phyloP scores from a whole-genome alignment of 2,113 vertebrate genomes.

The Saguinus midas region DNA sequence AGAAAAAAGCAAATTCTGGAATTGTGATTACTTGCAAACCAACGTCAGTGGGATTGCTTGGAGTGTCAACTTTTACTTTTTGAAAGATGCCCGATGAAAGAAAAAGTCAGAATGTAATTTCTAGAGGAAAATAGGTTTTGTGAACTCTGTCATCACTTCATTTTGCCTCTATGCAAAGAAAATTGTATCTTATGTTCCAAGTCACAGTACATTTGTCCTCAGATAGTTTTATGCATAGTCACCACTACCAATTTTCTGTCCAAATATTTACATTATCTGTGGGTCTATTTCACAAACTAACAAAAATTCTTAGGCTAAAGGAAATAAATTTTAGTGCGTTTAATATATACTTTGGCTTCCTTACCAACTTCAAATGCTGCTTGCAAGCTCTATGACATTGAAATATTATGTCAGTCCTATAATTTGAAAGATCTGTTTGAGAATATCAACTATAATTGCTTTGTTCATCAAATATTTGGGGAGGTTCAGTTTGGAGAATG shows the following conservation, averaged over 20 bases:
- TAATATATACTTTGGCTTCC: slow-evolving; percentile 9
- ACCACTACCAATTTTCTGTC: slow-evolving; percentile 78
- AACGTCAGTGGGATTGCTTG: slow-evolving; percentile 62
- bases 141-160: slow-evolving; percentile 81
- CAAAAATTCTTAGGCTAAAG: slow-evolving; percentile 29
- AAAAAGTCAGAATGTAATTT: slow-evolving; percentile 80
- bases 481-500: background rate
- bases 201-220: slow-evolving; percentile 84
- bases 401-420: too few species aligned
- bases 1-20: background rate
- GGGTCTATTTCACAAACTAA: slow-evolving; percentile 70
- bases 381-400: background rate
- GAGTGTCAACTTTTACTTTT: slow-evolving; percentile 76
- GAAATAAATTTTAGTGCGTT: slow-evolving; percentile 52
- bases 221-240: slow-evolving; percentile 76
- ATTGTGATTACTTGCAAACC: slow-evolving; percentile 64
- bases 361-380: slow-evolving; percentile 44
- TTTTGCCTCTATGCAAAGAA: slow-evolving; percentile 84
- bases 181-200: slow-evolving; percentile 79
- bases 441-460: slow-evolving; percentile 19
- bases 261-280: slow-evolving; percentile 78
- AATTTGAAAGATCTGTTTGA: background rate
- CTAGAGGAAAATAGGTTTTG: slow-evolving; percentile 77
- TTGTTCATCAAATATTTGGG: background rate
- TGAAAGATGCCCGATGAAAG: slow-evolving; percentile 75